phyloP scores from a whole-genome alignment of 2,888 invertebrate genomes.

The Lacanobia oleracea region DNA sequence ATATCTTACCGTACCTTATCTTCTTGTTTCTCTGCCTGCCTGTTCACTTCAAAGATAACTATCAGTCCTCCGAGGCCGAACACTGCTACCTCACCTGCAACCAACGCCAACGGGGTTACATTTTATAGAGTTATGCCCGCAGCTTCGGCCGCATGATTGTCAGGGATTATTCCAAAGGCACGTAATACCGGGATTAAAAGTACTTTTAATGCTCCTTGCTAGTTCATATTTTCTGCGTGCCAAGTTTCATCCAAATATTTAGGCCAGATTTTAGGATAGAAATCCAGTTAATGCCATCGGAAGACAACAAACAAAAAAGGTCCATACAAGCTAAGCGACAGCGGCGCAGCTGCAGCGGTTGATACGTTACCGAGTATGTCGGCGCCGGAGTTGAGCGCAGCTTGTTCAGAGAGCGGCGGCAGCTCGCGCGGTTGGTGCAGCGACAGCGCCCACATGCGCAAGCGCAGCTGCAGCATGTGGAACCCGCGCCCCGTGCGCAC shows the following conservation, averaged over 20 bases:
- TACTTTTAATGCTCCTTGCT: neutral
- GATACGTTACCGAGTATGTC: slow-evolving; percentile 70
- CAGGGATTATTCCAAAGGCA: neutral
- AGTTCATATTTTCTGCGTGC: neutral
- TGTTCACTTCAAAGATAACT: slow-evolving; percentile 72
- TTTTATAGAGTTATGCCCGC: neutral
- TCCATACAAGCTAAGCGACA: no score
- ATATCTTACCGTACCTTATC: slow-evolving; percentile 46
- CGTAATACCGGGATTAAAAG: neutral
- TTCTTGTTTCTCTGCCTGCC: slow-evolving; percentile 72
- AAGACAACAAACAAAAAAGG: no score
- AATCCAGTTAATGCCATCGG: no score
- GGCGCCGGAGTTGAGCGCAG: slow-evolving; percentile 69
- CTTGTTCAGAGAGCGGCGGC: slow-evolving; percentile 66
- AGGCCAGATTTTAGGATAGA: no score
- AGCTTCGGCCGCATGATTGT: neutral
- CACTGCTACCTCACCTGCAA: slow-evolving; percentile 72
- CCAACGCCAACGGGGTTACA: neutral
- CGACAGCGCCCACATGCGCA: slow-evolving; percentile 69
- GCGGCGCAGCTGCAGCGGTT: no score
- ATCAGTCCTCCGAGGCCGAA: slow-evolving; percentile 71
- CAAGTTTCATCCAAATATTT: no score
- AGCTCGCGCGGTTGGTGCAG: slow-evolving; percentile 62
- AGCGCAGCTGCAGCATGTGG: slow-evolving; percentile 68
- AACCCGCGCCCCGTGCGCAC: slow-evolving; percentile 65